Conservation (phyloP, 92 coral and sea anemone species). For the Chrysogorgia sp. region DNA sequence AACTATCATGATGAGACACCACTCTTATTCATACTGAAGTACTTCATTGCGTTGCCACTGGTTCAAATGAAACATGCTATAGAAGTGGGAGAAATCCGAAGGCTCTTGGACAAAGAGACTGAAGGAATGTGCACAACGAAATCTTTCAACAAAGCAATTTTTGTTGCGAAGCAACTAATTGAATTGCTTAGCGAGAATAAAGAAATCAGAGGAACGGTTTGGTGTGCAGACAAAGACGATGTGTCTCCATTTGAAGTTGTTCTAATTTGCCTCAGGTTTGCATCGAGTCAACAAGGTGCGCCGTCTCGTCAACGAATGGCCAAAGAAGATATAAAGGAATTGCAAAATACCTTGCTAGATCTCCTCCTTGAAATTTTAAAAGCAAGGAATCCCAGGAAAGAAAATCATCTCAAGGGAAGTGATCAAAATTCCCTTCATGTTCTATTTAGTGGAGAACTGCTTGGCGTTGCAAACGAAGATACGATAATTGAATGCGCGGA, state of each 20-base stretch:
- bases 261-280: conserved; percentile 1
- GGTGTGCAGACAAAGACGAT: conserved; percentile 7
- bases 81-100: no score
- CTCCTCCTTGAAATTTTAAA: neutral
- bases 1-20: conserved; percentile 47
- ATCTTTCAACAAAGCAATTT: no score
- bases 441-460: neutral
- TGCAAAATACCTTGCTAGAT: neutral
- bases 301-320: no score
- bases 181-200: neutral
- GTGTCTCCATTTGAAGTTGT: neutral
- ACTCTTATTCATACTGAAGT: no score
- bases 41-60: no score
- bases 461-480: neutral
- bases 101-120: no score
- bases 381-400: neutral
- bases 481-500: neutral
- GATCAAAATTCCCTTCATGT: conserved; percentile 29
- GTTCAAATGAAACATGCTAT: no score
- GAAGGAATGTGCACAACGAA: neutral
- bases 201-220: neutral
- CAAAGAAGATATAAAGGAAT: neutral
- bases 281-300: neutral
- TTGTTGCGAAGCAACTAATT: no score
- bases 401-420: conserved; percentile 9